Base-by-base conservation (phyloP, 2,888 invertebrate species). In the Scaptomyza polygonia region DNA sequence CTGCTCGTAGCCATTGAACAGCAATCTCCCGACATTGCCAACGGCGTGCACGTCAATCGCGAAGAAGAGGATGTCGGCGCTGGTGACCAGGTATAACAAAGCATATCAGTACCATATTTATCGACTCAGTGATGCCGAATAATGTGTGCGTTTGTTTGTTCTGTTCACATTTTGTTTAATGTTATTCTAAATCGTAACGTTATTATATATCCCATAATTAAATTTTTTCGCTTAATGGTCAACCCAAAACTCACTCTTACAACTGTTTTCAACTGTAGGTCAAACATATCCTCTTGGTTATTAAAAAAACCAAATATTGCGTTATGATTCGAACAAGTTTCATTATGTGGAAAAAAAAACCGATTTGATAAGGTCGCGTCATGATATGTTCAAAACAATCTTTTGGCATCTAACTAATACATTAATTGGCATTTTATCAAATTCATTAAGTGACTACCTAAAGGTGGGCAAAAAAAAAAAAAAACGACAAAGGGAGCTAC, bases 1-100 rank as follows among this genome's bases (percentile, higher is more conserved):
- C 97, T 99, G 90, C 95, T 99, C 93, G 96, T 99, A 93, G 99
- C 99, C 89, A 93, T 99, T 92, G 99, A 99, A 93, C 95, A 98
- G 92, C 99, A 99, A 93, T 97, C 97, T 87, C 96, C 96, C 84
- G 95, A 99, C 93, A 99, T 99, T 92, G 98, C 98, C 78, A 95
- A 95, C 89, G 99, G 99, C 91, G 99, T 99, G 67, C 97, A 99
- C 93, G 92, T 94, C 89, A 94, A 96, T 93, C 94, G 96, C 91
- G 95, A 95, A 89, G 98, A 98, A 92, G 94, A 95, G 92, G 97
- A 97, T 92, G 95, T 98, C 92, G 99, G 98, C 93, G 99, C 99
- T 91, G 99, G 99, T 93, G 98, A 99, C 93, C 98, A 99, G 97
- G 98, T 98, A 90, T 83, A 83, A 67, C 72, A 72, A 67, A 61